These are phyloP conservation scores for Ochlodes sylvanus DNA, from an alignment of 2,888 invertebrate species.

Conservation along the genomic window DNA sequence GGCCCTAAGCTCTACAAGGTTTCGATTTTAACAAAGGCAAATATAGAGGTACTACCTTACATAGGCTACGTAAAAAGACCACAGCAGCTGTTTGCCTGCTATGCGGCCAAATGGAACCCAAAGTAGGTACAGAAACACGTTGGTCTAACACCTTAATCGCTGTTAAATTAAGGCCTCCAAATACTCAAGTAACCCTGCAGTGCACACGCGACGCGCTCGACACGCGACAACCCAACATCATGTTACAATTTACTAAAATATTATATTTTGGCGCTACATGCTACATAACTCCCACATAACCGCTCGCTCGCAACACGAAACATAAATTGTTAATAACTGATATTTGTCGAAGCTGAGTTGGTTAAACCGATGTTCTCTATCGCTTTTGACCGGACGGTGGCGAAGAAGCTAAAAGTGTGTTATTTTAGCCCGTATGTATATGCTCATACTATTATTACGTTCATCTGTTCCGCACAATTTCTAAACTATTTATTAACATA, in stretches of 20 bases:
- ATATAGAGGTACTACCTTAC: no score
- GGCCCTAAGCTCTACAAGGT: no score
- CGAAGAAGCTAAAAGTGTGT: no score
- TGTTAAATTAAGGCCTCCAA: constrained; percentile 34
- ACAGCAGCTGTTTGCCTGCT: neutral
- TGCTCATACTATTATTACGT: no score
- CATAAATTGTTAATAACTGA: neutral
- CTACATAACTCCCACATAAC: neutral
- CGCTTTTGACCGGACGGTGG: no score
- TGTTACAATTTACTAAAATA: constrained; percentile 7
- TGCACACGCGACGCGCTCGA: constrained; percentile 35
- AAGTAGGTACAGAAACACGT: neutral
- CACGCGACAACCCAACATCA: constrained; percentile 17
- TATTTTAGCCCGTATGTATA: no score
- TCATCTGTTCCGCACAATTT: no score
- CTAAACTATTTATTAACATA: no score
- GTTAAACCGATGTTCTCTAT: neutral
- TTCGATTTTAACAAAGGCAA: no score
- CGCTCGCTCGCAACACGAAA: neutral
- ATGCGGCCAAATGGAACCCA: neutral
- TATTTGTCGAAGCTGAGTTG: neutral
- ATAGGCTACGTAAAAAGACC: no score
- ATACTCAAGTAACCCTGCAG: constrained; percentile 30
- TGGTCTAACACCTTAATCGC: constrained; percentile 17
- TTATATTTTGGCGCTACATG: constrained; percentile 7